Conservation (phyloP, 2,113 vertebrate genomes). For the Scomber colias region DNA sequence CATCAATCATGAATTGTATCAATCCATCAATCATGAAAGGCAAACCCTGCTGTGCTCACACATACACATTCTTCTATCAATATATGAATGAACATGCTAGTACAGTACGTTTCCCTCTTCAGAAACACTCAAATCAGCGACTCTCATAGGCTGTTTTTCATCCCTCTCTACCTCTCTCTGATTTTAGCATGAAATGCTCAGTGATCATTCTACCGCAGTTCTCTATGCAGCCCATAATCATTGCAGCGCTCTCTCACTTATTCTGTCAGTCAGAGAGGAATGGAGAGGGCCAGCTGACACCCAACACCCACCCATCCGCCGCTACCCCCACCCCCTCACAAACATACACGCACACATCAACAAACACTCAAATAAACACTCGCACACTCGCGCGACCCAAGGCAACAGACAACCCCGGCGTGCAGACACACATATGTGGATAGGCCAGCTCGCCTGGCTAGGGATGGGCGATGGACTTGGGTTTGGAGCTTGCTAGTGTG, state of each 20-base stretch:
- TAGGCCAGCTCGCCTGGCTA: constrained; percentile 49
- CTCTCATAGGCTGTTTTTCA: constrained; percentile 1
- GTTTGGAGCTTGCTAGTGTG: constrained; percentile 60
- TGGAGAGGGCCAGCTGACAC: constrained; percentile 64
- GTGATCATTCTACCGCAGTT: constrained; percentile 59
- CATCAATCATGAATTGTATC: constrained; percentile 40
- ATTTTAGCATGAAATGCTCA: constrained; percentile 50
- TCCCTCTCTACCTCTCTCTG: constrained; percentile 31
- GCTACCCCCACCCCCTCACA: neutral
- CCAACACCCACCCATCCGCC: constrained; percentile 31
- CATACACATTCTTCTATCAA: constrained; percentile 48
- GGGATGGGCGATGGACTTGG: constrained; percentile 49
- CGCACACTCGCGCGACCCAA: constrained; percentile 20
- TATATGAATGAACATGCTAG: constrained; percentile 67
- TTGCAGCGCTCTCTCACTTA: constrained; percentile 49
- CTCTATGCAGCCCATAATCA: constrained; percentile 61
- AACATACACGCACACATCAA: constrained; percentile 38
- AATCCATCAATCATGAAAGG: constrained; percentile 36
- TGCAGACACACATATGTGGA: constrained; percentile 35
- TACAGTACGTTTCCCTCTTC: constrained; percentile 43
- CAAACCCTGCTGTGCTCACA: constrained; percentile 3
- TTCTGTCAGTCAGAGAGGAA: constrained; percentile 58
- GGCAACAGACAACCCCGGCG: constrained; percentile 36
- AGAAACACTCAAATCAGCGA: constrained; percentile 50
- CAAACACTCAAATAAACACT: constrained; percentile 59